Percentiles rank a stretch among this genome's conserved stretches.
These are phyloP conservation scores for Alectoris magna DNA, from an alignment of 2,797 vertebrate genomes.

Conservation along the genomic window DNA sequence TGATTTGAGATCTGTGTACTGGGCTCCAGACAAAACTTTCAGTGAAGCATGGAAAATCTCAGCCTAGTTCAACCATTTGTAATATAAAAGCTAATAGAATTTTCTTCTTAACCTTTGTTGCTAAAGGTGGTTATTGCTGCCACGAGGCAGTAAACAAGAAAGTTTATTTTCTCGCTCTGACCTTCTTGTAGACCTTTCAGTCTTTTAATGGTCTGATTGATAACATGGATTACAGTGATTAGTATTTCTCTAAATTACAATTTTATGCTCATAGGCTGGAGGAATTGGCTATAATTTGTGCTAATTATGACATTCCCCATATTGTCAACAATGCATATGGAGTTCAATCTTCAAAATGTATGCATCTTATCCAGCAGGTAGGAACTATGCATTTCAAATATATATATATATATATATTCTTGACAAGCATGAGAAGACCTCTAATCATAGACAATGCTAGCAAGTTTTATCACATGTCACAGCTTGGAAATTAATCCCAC, in stretches of 20 bases:
- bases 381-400: neutral
- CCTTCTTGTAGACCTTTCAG: neutral
- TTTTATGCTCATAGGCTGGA: slow-evolving; percentile 85
- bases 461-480: neutral
- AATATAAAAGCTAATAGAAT: neutral
- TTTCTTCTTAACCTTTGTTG: neutral
- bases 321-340: slow-evolving; percentile 98
- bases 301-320: slow-evolving; percentile 89
- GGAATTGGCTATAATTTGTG: slow-evolving; percentile 90
- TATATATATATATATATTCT: neutral
- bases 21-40: neutral
- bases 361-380: slow-evolving; percentile 99
- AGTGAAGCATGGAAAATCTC: neutral
- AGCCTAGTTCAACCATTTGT: neutral
- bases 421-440: neutral
- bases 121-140: neutral
- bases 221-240: neutral
- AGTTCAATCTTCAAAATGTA: slow-evolving; percentile 96
- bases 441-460: neutral
- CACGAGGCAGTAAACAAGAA: neutral
- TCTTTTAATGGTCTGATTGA: neutral
- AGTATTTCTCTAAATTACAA: slow-evolving; percentile 36
- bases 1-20: neutral
- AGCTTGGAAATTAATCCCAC: neutral
- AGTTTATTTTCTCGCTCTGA: neutral